Percentiles rank a stretch among this genome's conserved stretches.
These are phyloP conservation scores for Dysmachus trigonus DNA, from an alignment of 2,888 invertebrate species.

Conservation along the genomic window DNA sequence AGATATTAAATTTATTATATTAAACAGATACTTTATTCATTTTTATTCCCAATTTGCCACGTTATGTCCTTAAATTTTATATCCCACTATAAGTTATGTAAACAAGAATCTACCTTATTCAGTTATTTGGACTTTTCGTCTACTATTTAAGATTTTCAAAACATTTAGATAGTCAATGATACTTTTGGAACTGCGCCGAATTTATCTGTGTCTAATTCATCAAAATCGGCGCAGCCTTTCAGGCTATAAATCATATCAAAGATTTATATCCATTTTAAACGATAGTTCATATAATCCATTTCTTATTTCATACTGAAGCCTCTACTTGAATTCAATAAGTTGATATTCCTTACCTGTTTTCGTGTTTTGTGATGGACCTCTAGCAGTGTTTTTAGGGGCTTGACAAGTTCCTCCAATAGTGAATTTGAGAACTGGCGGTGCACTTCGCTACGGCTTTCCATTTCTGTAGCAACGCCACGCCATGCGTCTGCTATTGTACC, in stretches of 20 bases:
- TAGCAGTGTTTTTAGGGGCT: conserved; percentile 80
- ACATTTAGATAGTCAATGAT: no score
- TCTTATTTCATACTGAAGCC: no score
- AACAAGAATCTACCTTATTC: no score
- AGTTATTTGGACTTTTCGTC: no score
- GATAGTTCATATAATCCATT: no score
- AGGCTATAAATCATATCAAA: background rate
- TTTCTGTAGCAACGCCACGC: conserved; percentile 90
- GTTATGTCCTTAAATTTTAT: no score
- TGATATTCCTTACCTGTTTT: conserved; percentile 69
- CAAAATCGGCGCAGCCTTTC: background rate
- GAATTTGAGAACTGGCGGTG: conserved; percentile 84
- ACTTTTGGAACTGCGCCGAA: no score
- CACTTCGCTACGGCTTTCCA: conserved; percentile 90
- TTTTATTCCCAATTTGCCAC: no score
- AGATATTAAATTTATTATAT: background rate
- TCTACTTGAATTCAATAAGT: background rate
- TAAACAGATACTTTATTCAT: no score
- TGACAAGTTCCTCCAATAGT: conserved; percentile 86
- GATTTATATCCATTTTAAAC: background rate
- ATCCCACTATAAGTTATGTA: no score
- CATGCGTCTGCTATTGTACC: conserved; percentile 88
- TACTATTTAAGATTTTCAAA: no score
- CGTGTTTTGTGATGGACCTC: conserved; percentile 77
- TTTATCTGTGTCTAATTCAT: no score